Evolutionary conservation across 2,888 invertebrate genomes (phyloP), one percentile per base, ranked within the genome.

Genomic region (Idaea straminata): DNA sequence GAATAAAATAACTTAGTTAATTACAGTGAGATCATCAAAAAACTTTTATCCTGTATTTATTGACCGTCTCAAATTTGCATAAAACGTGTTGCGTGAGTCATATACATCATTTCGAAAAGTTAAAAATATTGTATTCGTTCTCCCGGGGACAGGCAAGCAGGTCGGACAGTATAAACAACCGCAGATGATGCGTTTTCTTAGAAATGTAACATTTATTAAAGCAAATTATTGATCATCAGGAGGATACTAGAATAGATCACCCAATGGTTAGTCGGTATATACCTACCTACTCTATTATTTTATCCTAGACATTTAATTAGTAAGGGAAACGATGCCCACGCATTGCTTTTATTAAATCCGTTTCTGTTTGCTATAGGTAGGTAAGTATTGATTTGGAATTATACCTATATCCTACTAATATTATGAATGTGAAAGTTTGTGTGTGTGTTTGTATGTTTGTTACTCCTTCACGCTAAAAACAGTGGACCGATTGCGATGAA

Each of bases 91-190:
- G 77, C 74, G 75, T 85, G 84, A 85, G 74, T 83, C 80, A 81
- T 72, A 81, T 72, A 75, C 67, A 70, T 74, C 65, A 64, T 68
- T 66, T 66, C 72, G 81, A 82, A 82, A 79, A 73, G 80, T 80
- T 87, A 83, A 82, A 85, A 84, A 84, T 86, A 85, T 85, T 82
- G 69, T 59, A 16, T 74, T 71, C 77, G 82, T 78, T 83, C 84
- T 83, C 85, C 85, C 85, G 84, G 85, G 82, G 83, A 85, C 80
- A 79, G 76, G 77, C 74, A 79, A 76, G 77, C 74, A 72, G 79
- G 74, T 78, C 81, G 77, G 80, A 77, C 78, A 78, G 72, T 78
- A 81, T 84, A 83, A 83, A 85, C 84, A 84, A 72, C 76, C 80
- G 77, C 76, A 75, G 75, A 82, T 76, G 77, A 81, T 78, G 81